Percentiles rank a stretch among this genome's conserved stretches.
Evolutionary conservation across 2,797 vertebrate species (phyloP).

Genomic region (Cossypha heuglini): DNA sequence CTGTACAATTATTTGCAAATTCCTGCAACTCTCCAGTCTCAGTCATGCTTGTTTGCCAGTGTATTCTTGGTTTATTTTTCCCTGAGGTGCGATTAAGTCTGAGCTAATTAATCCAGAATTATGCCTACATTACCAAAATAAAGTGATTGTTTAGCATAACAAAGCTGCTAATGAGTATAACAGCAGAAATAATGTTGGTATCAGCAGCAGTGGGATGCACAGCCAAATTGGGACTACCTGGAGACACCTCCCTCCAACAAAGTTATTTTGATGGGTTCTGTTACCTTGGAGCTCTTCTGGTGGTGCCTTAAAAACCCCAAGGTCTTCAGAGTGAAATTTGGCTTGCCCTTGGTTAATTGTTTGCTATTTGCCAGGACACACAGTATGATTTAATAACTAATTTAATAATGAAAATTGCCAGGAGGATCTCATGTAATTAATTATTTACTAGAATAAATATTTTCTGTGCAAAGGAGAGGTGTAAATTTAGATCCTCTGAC

Average conservation of each 20-base stretch:
- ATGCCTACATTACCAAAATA: neutral
- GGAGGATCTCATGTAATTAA: neutral
- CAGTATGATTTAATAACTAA: conserved; percentile 42
- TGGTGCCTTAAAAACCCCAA: neutral
- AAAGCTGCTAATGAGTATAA: neutral
- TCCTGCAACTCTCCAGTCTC: neutral
- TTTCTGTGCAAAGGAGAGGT: neutral
- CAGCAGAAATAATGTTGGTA: neutral
- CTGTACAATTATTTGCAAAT: neutral
- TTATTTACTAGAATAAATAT: conserved; percentile 41
- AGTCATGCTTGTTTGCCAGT: neutral
- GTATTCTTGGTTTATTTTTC: neutral
- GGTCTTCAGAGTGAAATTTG: neutral
- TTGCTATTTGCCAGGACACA: neutral
- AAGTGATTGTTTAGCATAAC: conserved; percentile 12
- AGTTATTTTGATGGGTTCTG: neutral
- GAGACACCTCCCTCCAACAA: neutral
- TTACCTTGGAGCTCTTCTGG: neutral
- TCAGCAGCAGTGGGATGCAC: neutral
- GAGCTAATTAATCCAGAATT: conserved; percentile 13
- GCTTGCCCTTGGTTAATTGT: neutral
- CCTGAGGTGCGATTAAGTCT: neutral
- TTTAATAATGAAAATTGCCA: conserved; percentile 23
- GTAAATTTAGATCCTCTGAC: neutral
- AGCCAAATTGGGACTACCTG: neutral